Evolutionary conservation across 2,113 vertebrate species (phyloP).

Genomic region (Phasianus colchicus): DNA sequence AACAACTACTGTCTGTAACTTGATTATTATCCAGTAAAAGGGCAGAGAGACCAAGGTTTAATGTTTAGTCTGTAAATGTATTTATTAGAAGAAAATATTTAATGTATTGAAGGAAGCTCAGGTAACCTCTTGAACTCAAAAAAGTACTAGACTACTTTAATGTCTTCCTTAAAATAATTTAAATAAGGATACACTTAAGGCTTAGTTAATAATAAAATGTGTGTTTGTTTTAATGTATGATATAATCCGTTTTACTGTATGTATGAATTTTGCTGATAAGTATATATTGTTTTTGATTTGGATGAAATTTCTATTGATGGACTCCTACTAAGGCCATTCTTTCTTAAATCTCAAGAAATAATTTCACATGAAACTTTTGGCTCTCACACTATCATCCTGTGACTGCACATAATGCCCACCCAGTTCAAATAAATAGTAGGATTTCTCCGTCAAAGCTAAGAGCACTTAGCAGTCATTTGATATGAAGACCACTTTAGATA

Average conservation of each 20-base stretch:
- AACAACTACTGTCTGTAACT: not conserved
- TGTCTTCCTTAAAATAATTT: constrained; percentile 33
- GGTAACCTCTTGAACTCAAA: not conserved
- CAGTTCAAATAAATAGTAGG: not conserved
- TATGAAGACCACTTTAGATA: not conserved
- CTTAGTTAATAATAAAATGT: not conserved
- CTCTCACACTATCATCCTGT: not conserved
- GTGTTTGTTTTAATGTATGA: not conserved
- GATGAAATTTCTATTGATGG: not conserved
- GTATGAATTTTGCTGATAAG: not conserved
- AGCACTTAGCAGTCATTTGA: not conserved
- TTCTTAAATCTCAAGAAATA: not conserved
- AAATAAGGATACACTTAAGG: not conserved
- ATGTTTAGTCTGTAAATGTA: not conserved
- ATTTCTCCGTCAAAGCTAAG: not conserved
- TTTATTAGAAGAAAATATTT: constrained; percentile 6
- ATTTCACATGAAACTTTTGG: not conserved
- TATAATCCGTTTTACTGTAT: not conserved
- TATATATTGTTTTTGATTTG: not conserved
- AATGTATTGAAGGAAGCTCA: not conserved
- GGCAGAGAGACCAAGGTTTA: not conserved
- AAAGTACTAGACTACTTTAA: not conserved
- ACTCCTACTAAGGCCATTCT: not conserved
- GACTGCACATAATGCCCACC: not conserved
- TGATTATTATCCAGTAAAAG: not conserved